Base-by-base conservation (phyloP, 2,797 vertebrate genomes). In the Garrulus glandarius region DNA sequence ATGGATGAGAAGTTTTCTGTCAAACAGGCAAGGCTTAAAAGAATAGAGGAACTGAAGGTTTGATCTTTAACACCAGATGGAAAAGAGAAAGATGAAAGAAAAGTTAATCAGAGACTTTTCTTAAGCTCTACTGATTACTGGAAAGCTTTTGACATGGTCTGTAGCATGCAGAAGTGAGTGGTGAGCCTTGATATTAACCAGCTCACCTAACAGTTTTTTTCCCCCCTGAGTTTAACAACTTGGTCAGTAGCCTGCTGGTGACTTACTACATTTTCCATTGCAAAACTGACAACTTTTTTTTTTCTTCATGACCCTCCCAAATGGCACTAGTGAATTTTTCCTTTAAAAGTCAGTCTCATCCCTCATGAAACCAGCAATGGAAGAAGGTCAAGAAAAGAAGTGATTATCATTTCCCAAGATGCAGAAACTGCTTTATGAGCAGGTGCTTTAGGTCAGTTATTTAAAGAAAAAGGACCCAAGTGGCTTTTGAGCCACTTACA, bases 21-120 rank as follows among this genome's bases (percentile, higher is more conserved):
- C 96, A 97, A 96, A 95, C 93, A 96, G 95, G 87, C 91, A 85
- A 91, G 71, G 91, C 91, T 96, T 95, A 93, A 96, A 95, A 95
- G 92, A 94, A 90, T 88, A 90, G 95, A 95, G 93, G 93, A 97
- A 94, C 91, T 95, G 93, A 92, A 96, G 91, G 94, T 95, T 95
- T 97, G 95, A 96, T 97, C 95, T 96, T 94, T 96, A 97, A 95
- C 94, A 96, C 89, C 95, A 96, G 94, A 94, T 91, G 93, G 96
- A 84, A 95, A 96, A 95, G 96, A 87, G 78, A 95, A 97, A 97
- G 97, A 97, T 96, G 97, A 97, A 97, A 97, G 93, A 94, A 97
- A 92, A 96, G 85, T 96, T 97, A 97, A 96, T 97, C 93, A 95
- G 94, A 95, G 95, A 96, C 93, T 96, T 97, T 95, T 90, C 96